Evolutionary conservation across 2,113 vertebrate genomes (phyloP).

Genomic region (Ahaetulla prasina): DNA sequence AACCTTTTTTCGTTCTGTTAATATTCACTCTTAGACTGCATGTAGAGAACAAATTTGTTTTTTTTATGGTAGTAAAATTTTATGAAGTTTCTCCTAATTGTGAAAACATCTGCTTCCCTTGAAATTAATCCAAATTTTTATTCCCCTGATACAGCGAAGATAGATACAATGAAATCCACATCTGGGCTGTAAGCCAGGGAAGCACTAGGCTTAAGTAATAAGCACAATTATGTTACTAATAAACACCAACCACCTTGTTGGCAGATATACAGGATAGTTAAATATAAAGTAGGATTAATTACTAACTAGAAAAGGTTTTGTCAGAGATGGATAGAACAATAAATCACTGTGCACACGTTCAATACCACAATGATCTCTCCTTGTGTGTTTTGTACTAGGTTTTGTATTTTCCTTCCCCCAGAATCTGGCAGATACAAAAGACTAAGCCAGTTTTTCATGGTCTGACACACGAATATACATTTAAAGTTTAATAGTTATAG

Average conservation of each 20-base stretch:
- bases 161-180: conserved; percentile 26
- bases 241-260: conserved; percentile 63
- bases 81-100: conserved; percentile 27
- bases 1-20: background rate
- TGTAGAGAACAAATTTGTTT: background rate
- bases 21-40: background rate
- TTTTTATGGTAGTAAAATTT: conserved; percentile 2
- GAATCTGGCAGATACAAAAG: background rate
- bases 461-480: background rate
- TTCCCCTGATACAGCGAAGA: conserved; percentile 37
- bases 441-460: accelerated
- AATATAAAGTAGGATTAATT: conserved; percentile 70
- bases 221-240: conserved; percentile 61
- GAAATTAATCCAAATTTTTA: conserved; percentile 46
- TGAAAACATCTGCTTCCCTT: conserved; percentile 57
- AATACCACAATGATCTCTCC: conserved; percentile 30
- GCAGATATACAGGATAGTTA: conserved; percentile 58
- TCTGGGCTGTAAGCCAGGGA: conserved; percentile 60
- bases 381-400: conserved; percentile 22
- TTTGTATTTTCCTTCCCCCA: conserved; percentile 22
- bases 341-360: conserved; percentile 44
- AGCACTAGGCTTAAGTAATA: conserved; percentile 47
- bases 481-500: accelerated
- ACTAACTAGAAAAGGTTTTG: conserved; percentile 54
- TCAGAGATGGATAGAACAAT: conserved; percentile 46